Evolutionary conservation across 2,113 vertebrate genomes (phyloP).

Genomic region (Lagenorhynchus albirostris): DNA sequence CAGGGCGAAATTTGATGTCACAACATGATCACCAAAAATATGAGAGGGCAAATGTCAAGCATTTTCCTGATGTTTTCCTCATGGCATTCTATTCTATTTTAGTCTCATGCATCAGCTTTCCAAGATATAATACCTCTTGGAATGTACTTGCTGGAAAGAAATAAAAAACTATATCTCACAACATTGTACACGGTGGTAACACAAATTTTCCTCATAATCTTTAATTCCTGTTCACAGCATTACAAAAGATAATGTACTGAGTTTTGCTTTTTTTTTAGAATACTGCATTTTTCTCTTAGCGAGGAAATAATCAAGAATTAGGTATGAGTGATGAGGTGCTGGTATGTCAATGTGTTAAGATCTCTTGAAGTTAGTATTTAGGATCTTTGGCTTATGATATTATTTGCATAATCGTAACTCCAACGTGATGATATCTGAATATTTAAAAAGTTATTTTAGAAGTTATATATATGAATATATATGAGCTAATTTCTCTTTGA

Average conservation of each 20-base stretch:
- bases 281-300: neutral
- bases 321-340: neutral
- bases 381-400: neutral
- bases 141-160: slow-evolving; percentile 60
- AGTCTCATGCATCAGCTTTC: slow-evolving; percentile 47
- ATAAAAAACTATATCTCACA: slow-evolving; percentile 9
- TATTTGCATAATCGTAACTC: neutral
- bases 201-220: neutral
- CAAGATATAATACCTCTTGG: slow-evolving; percentile 46
- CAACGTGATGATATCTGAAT: neutral
- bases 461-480: neutral
- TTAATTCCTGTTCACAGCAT: slow-evolving; percentile 25
- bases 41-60: slow-evolving; percentile 57
- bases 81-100: slow-evolving; percentile 68
- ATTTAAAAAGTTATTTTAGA: neutral
- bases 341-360: neutral
- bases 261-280: neutral
- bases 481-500: neutral
- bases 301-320: slow-evolving; percentile 8
- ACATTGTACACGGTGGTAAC: neutral
- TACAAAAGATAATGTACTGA: neutral
- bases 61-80: slow-evolving; percentile 66
- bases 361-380: neutral
- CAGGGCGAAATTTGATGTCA: slow-evolving; percentile 50
- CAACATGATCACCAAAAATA: slow-evolving; percentile 49